These are phyloP conservation scores for Agrypnia vestita DNA, from an alignment of 1,140 invertebrate species.

Conservation along the genomic window DNA sequence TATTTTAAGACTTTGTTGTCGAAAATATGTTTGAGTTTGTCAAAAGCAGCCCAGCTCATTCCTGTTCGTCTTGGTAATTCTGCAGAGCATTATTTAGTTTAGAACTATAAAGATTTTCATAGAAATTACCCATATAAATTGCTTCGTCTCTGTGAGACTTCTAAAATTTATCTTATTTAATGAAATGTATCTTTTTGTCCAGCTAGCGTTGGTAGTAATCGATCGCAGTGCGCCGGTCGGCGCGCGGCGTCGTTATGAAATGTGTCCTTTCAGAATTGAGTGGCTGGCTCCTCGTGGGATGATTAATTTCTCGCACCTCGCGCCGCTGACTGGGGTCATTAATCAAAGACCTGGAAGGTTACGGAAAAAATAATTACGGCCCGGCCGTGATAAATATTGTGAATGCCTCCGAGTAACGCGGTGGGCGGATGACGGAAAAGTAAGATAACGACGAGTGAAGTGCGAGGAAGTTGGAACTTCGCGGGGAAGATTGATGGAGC, in stretches of 20 bases:
- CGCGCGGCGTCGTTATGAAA: conserved; percentile 21
- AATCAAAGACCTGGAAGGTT: conserved; percentile 47
- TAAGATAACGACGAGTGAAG: conserved; percentile 39
- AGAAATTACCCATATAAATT: no score
- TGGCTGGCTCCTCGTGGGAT: background rate
- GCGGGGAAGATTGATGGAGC: conserved; percentile 26
- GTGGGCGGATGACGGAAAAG: conserved; percentile 36
- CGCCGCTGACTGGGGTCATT: conserved; percentile 35
- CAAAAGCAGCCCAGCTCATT: no score
- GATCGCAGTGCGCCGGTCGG: no score
- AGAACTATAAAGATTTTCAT: no score
- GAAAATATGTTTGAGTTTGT: no score
- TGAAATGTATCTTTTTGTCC: no score
- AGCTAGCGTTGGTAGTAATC: no score
- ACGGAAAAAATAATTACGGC: conserved; percentile 48
- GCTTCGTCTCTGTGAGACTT: no score
- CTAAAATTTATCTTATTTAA: no score
- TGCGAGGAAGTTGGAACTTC: conserved; percentile 37
- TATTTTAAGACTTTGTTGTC: no score
- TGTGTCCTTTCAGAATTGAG: conserved; percentile 32
- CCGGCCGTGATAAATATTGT: conserved; percentile 48
- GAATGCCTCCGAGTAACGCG: conserved; percentile 36
- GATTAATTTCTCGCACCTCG: conserved; percentile 51
- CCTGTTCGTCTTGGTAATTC: no score
- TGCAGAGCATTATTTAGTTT: no score